Percentiles rank a stretch among this genome's conserved stretches.
Evolutionary conservation across 92 coral and sea anemone genomes (phyloP).

Genomic region (Porites cylindrica): DNA sequence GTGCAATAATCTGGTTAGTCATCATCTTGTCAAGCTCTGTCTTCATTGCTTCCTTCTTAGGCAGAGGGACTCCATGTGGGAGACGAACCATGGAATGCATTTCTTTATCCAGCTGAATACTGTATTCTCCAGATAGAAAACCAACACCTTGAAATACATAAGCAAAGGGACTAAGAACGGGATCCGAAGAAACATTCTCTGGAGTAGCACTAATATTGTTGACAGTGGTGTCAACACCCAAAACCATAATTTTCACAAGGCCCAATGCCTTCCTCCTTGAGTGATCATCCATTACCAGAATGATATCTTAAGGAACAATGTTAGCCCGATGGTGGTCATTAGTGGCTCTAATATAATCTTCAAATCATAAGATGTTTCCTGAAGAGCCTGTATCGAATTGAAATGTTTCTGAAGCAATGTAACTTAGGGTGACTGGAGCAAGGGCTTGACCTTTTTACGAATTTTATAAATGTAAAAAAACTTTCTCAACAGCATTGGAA

Average conservation of each 20-base stretch:
- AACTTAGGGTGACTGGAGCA: not conserved
- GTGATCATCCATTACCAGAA: conserved; percentile 47
- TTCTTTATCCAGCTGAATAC: too few relatives aligned
- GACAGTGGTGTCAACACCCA: conserved; percentile 36
- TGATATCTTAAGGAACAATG: conserved; percentile 36
- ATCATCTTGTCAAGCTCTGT: not conserved
- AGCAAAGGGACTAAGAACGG: too few relatives aligned
- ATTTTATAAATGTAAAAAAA: not conserved
- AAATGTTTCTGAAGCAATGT: not conserved
- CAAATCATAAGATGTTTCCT: conserved; percentile 25
- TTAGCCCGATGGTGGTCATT: not conserved
- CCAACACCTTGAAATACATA: too few relatives aligned
- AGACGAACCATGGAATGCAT: too few relatives aligned
- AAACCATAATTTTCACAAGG: conserved; percentile 44
- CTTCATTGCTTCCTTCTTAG: too few relatives aligned
- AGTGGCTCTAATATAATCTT: conserved; percentile 11
- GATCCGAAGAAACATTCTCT: not conserved
- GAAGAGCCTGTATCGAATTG: not conserved
- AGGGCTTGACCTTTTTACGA: not conserved
- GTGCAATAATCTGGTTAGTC: too few relatives aligned
- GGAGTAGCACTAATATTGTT: conserved; percentile 24
- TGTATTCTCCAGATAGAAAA: too few relatives aligned
- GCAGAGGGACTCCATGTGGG: too few relatives aligned
- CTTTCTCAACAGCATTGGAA: conserved; percentile 36
- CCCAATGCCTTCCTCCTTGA: conserved; percentile 52